These are phyloP conservation scores for Nylanderia fulva DNA, from an alignment of 1,140 invertebrate genomes.

Conservation along the genomic window DNA sequence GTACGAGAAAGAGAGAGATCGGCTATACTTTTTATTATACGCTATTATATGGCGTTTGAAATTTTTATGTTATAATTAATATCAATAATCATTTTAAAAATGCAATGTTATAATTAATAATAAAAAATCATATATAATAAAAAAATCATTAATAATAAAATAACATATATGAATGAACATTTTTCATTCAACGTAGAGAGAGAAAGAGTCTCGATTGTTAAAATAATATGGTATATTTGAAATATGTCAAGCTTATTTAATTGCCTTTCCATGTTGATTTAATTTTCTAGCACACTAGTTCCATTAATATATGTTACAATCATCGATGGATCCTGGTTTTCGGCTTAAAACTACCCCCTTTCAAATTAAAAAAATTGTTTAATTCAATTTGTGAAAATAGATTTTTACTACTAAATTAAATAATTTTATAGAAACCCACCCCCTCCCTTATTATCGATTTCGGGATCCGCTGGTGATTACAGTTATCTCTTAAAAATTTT, in stretches of 20 bases:
- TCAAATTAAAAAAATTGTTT: no score
- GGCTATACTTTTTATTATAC: slow-evolving; percentile 8
- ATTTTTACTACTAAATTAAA: no score
- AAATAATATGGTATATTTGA: not conserved
- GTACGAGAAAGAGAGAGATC: slow-evolving; percentile 4
- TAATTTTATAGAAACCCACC: no score
- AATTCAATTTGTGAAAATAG: no score
- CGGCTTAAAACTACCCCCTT: no score
- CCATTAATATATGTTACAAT: not conserved
- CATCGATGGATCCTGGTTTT: no score
- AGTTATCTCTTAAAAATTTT: not conserved
- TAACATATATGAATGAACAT: not conserved
- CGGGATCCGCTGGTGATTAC: no score
- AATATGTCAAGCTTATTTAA: not conserved
- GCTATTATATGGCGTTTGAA: not conserved
- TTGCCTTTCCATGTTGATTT: not conserved
- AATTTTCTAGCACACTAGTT: not conserved
- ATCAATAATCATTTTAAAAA: not conserved
- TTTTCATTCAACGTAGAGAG: no score
- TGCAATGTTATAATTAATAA: not conserved
- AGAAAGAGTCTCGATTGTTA: not conserved
- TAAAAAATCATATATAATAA: not conserved
- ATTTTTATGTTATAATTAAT: not conserved
- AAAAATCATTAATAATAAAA: not conserved
- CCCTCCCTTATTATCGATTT: no score